Evolutionary conservation across 2,888 invertebrate species (phyloP), one percentile per base, ranked within the genome.

Genomic region (Electrophaes corylata): DNA sequence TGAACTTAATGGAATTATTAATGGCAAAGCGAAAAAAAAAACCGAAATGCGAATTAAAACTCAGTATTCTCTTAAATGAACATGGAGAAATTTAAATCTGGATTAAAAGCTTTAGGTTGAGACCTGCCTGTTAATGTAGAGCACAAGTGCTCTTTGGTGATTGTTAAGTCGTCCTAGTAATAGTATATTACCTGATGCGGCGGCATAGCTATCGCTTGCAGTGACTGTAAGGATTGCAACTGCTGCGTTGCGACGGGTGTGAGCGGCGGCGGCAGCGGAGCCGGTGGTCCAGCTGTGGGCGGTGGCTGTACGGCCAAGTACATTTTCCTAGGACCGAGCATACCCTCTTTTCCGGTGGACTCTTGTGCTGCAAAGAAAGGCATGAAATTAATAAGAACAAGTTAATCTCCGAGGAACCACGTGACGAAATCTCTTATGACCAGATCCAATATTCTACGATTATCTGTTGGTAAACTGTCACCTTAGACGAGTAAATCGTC

Each of bases 221-320:
- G 70, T 39, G 79, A 66, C 65, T 76, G 81, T 60, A 80, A 63
- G 43, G 82, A 56, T 56, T 72, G 79, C 50, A 75, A 67, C 23
- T 73, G 63, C 51, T 68, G 72, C 43, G 80, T 69, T 49, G 72
- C 77, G 55, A 79, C 80, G 12, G 81, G 80, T 56, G 86, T 67
- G 53, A 84, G 78, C 54, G 86, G 82, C 56, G 86, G 82, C 63
- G 86, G n/a, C n/a, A 84, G 78, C 54, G 86, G 82, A n/a, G n/a
- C n/a, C 56, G 86, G 82, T 62, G 86, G 92, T 39, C 84, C 79
- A 48, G 78, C 70, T n/a, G n/a, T n/a, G 58, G 86, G 82, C 48
- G 94, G 88, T n/a, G 97, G 96, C 78, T 96, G 96, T 51, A 97
- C 96, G 0, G 96, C 96, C 58, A 97, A 86, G 78, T 96, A 97